Evolutionary conservation across 2,888 invertebrate genomes (phyloP), one percentile per base, ranked within the genome.

Genomic region (Pyrgus malvae): DNA sequence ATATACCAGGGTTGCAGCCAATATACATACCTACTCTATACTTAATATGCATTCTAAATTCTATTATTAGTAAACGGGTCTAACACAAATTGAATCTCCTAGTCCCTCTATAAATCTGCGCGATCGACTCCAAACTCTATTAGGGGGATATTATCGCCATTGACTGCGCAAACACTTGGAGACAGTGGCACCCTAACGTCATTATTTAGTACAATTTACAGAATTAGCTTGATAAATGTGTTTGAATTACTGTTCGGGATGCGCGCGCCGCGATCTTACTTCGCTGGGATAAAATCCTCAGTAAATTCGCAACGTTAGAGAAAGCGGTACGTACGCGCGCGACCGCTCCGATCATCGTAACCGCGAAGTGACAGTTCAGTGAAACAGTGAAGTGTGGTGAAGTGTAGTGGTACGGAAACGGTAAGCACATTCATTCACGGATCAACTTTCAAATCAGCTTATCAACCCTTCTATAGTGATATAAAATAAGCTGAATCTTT

Each of bases 141-240:
- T 55, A 48, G 56, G 58, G 55, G 33, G 48, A 57, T 51, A 42
- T 45, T 55, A 54, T 48, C 35, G 51, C 35, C 42, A 48, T 55
- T 46, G 44, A 51, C 48, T 55, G 27, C 44, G 46, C 31, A 55
- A 27, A 27, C 31, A 55, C 49, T n/a, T 50, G 60, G 63, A 70
- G 72, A 74, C 48, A 40, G 23, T 54, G 56, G 19, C 45, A 48
- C 53, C 40, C 50, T 58, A 61, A 86, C 77, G 78, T 81, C 78
- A 83, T 88, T 86, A 87, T 86, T 87, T 83, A 84, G 83, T 84
- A 79, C 84, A 87, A 87, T 88, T 86, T 84, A 74, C 78, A 74
- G 81, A 87, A 87, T 87, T 87, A 86, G 79, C 78, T 72, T 82
- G 83, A 86, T 86, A 85, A 87, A 88, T 88, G 82, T 83, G 79